Conservation (phyloP, 2,797 vertebrate species). For the Rhinoraja longicauda region DNA sequence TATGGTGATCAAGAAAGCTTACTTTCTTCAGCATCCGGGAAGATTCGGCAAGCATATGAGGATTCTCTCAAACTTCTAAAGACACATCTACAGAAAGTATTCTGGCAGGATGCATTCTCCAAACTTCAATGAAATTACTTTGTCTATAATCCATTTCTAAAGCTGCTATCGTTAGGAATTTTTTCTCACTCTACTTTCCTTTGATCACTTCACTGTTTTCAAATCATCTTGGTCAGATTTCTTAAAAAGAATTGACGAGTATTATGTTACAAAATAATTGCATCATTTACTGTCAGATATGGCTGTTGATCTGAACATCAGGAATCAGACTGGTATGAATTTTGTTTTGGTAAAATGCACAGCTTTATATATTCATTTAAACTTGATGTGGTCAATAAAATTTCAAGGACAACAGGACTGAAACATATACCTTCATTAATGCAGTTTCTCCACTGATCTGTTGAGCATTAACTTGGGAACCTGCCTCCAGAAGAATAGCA, state of each 20-base stretch:
- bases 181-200: neutral
- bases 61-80: no score
- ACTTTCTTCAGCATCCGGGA: no score
- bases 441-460: slow-evolving; percentile 85
- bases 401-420: neutral
- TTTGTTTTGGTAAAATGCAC: neutral
- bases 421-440: slow-evolving; percentile 81
- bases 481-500: slow-evolving; percentile 89
- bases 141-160: neutral
- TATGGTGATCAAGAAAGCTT: no score
- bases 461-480: slow-evolving; percentile 82
- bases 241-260: no score
- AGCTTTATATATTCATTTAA: neutral
- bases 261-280: neutral
- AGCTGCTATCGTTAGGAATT: neutral
- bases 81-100: no score
- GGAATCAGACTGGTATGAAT: neutral
- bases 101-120: no score
- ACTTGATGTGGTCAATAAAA: neutral
- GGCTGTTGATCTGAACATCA: neutral
- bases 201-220: neutral
- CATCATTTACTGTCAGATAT: neutral
- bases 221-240: neutral
- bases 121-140: no score
- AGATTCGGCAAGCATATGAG: no score